Evolutionary conservation across 2,888 invertebrate species (phyloP), one percentile per base, ranked within the genome.

Genomic region (Ichneumon xanthorius): DNA sequence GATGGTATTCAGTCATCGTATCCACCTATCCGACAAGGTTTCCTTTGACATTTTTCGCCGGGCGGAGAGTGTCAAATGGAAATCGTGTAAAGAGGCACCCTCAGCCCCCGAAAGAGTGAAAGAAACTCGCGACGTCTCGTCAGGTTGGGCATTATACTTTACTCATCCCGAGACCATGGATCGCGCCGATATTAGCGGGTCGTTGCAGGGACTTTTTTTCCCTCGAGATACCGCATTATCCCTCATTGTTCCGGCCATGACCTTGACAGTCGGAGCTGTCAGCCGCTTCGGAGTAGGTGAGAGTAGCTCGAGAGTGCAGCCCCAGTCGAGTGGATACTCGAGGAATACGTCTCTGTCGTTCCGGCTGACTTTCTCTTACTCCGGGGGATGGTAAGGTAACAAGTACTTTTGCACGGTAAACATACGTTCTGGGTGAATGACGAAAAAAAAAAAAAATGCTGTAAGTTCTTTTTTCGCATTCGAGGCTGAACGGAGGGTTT

Each of bases 1-100:
- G 50, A 63, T 61, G n/a, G 76, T 53, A 76, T 76, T 65, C 65
- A 65, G 30, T 76, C 58, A 11, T 26, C 22, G 45, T 48, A 48
- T 48, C 45, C 45, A 16, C 45, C 45, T 4, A 48, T 48, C 14
- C 14, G 45, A 48, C 45, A 16, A 4, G 11, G 58, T 3, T 22
- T 14, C 22, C 58, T 26, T 26, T 14, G 26, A 11, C 11, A 58
- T 9, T 58, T 26, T 22, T 58, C 11, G 9, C 1, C 26, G 14
- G 16, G 4, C 1, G 58, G 11, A 11, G 22, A 26, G 58, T 22
- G 58, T 58, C 22, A 14, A 26, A 58, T 22, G 22, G 26, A 58
- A 58, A 26, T 58, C 58, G 58, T 58, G 22, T 14, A 4, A 11
- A 58, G 26, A 58, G 58, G 22, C 26, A 16, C 45, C 16, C 45